These are phyloP conservation scores for Anthoscopus minutus DNA, from an alignment of 2,113 vertebrate species.

Conservation along the genomic window DNA sequence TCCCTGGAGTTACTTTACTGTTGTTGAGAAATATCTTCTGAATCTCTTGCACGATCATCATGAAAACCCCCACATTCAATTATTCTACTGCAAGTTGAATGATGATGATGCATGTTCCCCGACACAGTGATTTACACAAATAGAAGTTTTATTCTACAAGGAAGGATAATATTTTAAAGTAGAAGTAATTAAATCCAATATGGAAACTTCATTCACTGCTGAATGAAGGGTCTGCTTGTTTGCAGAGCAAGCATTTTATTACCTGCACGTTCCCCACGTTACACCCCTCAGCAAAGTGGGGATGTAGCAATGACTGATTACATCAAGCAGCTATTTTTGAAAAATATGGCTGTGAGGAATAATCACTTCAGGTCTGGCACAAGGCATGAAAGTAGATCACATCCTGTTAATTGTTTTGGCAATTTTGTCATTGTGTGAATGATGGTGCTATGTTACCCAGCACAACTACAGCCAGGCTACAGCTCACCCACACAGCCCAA, in stretches of 20 bases:
- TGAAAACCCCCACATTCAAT: constrained; percentile 30
- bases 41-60: background rate
- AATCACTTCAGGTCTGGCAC: background rate
- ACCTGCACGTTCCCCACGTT: background rate
- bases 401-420: constrained; percentile 10
- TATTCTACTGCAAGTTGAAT: constrained; percentile 31
- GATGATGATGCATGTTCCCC: constrained; percentile 25
- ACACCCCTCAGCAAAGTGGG: background rate
- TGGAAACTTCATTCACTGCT: background rate
- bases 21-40: constrained; percentile 21
- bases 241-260: constrained; percentile 16
- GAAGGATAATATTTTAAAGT: constrained; percentile 28
- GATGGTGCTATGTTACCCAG: background rate
- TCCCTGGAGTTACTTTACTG: constrained; percentile 45
- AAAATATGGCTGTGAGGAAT: background rate
- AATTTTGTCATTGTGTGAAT: background rate
- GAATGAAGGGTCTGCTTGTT: background rate
- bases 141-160: constrained; percentile 13
- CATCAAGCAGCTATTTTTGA: background rate
- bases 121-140: constrained; percentile 18
- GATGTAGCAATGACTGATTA: background rate
- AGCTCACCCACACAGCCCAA: background rate
- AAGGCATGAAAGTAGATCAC: background rate
- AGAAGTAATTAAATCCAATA: constrained; percentile 31
- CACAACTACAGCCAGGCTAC: background rate